Conservation (phyloP, 2,888 invertebrate genomes). For the Alviniconcha strummeri region DNA sequence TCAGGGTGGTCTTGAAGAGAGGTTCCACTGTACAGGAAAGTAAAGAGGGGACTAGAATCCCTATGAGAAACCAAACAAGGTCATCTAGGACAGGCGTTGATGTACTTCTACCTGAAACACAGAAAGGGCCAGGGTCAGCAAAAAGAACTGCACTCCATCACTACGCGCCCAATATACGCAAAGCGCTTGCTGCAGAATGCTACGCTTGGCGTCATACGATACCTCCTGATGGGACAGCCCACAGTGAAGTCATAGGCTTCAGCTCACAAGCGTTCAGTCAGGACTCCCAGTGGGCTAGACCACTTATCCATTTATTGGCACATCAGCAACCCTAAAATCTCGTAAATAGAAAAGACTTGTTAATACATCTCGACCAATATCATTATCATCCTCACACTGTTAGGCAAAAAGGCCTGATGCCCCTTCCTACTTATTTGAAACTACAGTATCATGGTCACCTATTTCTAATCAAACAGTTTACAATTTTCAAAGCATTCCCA, state of each 20-base stretch:
- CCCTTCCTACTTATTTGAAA: no score
- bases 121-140: slow-evolving; percentile 4
- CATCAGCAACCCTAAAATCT: slow-evolving; percentile 29
- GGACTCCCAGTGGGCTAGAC: slow-evolving; percentile 28
- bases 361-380: not conserved
- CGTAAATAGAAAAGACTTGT: slow-evolving; percentile 31
- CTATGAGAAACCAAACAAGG: no score
- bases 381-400: no score
- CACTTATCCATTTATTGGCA: slow-evolving; percentile 30
- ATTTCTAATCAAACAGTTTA: no score
- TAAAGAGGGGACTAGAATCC: no score
- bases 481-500: slow-evolving; percentile 30
- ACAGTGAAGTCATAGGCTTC: slow-evolving; percentile 19
- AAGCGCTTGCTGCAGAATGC: slow-evolving; percentile 20
- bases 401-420: no score
- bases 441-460: no score
- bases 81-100: slow-evolving; percentile 10
- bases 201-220: slow-evolving; percentile 33
- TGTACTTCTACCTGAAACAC: slow-evolving; percentile 5
- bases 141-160: not conserved
- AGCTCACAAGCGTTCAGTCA: slow-evolving; percentile 1
- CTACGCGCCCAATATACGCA: not conserved
- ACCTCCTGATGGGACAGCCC: slow-evolving; percentile 27
- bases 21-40: no score
- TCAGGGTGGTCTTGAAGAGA: no score